Evolutionary conservation across 2,797 vertebrate genomes (phyloP).

Genomic region (Dipus sagitta): DNA sequence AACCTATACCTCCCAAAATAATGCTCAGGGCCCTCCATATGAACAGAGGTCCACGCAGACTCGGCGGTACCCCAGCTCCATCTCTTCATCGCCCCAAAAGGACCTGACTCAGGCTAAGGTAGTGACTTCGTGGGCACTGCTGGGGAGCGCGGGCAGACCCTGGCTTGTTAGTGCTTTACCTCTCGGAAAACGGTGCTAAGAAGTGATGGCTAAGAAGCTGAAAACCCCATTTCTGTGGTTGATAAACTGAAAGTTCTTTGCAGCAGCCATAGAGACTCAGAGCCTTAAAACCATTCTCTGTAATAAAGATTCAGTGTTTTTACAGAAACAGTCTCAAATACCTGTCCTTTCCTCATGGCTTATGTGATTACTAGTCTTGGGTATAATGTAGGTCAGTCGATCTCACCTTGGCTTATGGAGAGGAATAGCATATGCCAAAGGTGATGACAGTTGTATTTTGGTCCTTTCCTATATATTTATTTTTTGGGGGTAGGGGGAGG

Average conservation of each 20-base stretch:
- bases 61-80: conserved; percentile 94
- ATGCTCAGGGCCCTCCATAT: conserved; percentile 95
- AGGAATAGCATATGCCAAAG: conserved; percentile 35
- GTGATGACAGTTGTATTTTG: neutral
- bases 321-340: conserved; percentile 49
- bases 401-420: conserved; percentile 12
- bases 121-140: conserved; percentile 56
- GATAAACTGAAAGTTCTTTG: conserved; percentile 57
- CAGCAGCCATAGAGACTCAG: conserved; percentile 10
- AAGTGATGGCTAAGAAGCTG: conserved; percentile 39
- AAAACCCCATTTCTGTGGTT: conserved; percentile 44
- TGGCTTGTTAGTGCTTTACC: conserved; percentile 31
- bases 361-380: conserved; percentile 28
- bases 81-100: conserved; percentile 97
- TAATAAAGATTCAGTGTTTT: conserved; percentile 34
- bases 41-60: conserved; percentile 96
- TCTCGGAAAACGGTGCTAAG: conserved; percentile 53
- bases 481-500: too few relatives aligned
- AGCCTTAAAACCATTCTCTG: conserved; percentile 60
- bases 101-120: conserved; percentile 97
- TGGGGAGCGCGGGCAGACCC: conserved; percentile 24
- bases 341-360: conserved; percentile 37
- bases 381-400: conserved; percentile 47
- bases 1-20: conserved; percentile 91
- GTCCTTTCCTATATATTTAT: too few relatives aligned